Evolutionary conservation across 2,113 vertebrate genomes (phyloP), one percentile per base, ranked within the genome.

Genomic region (Otolemur garnettii): DNA sequence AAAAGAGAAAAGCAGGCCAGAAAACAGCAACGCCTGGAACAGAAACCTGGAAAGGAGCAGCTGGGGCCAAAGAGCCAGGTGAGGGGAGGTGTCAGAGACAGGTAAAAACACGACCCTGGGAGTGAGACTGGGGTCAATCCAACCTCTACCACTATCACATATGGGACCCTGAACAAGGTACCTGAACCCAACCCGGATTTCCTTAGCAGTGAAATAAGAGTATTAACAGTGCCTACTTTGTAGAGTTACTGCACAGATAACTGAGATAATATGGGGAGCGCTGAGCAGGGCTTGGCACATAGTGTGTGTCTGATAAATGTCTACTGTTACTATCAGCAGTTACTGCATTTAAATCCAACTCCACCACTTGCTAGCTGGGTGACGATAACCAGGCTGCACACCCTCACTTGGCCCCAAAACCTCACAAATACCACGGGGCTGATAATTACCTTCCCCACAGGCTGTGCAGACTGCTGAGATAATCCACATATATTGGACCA

Each of bases 351-450:
- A 66, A 68, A 74, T 59, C 62, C 83, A 69, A 69, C 53, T 38
- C 64, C 15, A 22, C n/a, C 71, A 60, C 30, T 42, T 71, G 53
- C 35, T 59, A 93, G 86, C 89, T 93, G 57, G 45, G 57, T 93
- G 78, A 53, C 55, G 72, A 3, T 38, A 13, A 92, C 17, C 14
- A 60, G 45, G 19, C 24, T 7, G 5, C 1, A 45, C 1, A 30
- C 21, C 50, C 59, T 79, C 10, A 3, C 55, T 59, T 82, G 85
- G 74, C 68, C 83, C 74, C 69, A 91, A 60, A 55, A 3, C 19
- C 26, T 42, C 62, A 68, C 57, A 53, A n/a, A 87, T 1, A 12
- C 19, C 28, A 66, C 2, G 22, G 1, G 38, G 4, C 12, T 18
- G 24, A 66, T 12, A 17, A 84, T 24, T 7, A 45, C 38, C 90